These are phyloP conservation scores for Podarcis muralis DNA, from an alignment of 2,113 vertebrate genomes.

Conservation along the genomic window DNA sequence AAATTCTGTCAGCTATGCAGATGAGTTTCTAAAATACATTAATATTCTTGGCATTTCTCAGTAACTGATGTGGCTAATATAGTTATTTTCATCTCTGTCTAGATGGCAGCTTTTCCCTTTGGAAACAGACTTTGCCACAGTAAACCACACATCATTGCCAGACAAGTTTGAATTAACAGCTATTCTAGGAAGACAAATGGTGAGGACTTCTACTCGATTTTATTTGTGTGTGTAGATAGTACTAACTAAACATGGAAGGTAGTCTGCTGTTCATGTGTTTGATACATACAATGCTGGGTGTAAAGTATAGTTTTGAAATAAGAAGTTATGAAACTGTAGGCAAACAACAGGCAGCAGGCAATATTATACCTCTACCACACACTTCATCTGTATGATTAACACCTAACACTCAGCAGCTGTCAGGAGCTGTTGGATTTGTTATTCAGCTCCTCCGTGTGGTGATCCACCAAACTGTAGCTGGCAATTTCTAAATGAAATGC, in stretches of 20 bases:
- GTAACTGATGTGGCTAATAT: conserved; percentile 34
- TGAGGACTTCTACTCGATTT: neutral
- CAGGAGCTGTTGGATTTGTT: too few relatives aligned
- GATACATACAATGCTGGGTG: neutral
- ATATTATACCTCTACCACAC: too few relatives aligned
- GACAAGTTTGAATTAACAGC: conserved; percentile 27
- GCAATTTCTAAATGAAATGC: too few relatives aligned
- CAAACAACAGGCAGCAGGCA: neutral
- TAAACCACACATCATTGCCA: conserved; percentile 22
- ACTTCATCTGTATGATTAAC: too few relatives aligned
- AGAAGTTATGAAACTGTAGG: neutral
- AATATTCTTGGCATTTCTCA: conserved; percentile 9
- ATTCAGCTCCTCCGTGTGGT: too few relatives aligned
- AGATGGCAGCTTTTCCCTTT: conserved; percentile 42
- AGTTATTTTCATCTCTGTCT: conserved; percentile 41
- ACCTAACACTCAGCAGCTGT: too few relatives aligned
- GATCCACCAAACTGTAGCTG: too few relatives aligned
- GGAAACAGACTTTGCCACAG: conserved; percentile 18
- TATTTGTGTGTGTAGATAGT: neutral
- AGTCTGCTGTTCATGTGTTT: neutral
- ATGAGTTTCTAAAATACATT: neutral
- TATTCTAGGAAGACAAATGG: neutral
- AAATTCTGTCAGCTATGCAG: conserved; percentile 26
- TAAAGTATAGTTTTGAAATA: neutral
- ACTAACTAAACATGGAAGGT: conserved; percentile 15